Conservation (phyloP, 2,888 invertebrate genomes). For the Rhodophaea formosa region DNA sequence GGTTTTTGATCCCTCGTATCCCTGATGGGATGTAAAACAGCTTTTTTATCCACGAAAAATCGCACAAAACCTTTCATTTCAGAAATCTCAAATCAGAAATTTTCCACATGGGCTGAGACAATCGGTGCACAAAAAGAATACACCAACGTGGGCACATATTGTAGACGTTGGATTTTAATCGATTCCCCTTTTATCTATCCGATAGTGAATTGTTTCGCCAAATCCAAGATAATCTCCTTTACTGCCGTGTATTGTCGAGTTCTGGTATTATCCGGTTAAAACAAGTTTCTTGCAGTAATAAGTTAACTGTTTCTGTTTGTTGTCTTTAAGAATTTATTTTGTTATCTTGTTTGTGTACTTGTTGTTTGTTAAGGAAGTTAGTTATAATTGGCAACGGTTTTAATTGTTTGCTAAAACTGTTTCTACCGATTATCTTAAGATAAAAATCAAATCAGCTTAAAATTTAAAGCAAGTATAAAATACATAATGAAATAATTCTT, state of each 20-base stretch:
- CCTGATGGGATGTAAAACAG: no score
- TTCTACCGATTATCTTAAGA: no score
- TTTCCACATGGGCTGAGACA: neutral
- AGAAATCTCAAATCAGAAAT: neutral
- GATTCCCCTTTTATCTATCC: conserved; percentile 60
- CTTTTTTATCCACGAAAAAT: no score
- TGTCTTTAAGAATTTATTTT: conserved; percentile 13
- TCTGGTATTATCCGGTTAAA: conserved; percentile 62
- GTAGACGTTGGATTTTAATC: conserved; percentile 41
- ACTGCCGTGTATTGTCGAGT: conserved; percentile 50
- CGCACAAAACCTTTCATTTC: no score
- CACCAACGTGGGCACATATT: conserved; percentile 11
- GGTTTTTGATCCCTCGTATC: no score
- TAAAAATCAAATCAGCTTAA: no score
- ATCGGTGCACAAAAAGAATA: neutral
- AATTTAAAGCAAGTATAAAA: no score
- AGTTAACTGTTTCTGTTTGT: conserved; percentile 40
- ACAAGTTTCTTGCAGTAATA: conserved; percentile 65
- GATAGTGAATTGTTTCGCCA: conserved; percentile 54
- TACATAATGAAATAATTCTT: no score
- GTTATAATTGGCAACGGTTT: conserved; percentile 17
- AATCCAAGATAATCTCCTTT: conserved; percentile 66
- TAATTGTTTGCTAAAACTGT: conserved; percentile 18
- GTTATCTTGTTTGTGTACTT: conserved; percentile 8
- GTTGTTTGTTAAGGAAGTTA: conserved; percentile 1